A percentile compares a stretch with the other conserved stretches of the same genome.
Evolutionary conservation across 2,888 invertebrate genomes (phyloP).

Genomic region (Phymatocera aterrima): DNA sequence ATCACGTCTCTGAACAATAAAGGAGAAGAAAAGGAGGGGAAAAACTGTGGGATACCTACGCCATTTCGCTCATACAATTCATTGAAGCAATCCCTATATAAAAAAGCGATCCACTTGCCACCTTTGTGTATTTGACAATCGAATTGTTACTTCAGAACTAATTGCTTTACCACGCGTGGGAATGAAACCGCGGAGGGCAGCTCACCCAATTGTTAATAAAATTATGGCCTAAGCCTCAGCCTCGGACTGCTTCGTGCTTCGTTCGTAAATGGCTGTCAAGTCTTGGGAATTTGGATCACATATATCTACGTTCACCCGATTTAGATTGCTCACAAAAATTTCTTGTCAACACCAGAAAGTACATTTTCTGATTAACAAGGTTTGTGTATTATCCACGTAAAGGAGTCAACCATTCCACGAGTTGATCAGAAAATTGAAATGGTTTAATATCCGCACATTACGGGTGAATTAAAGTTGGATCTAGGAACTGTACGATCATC

Average conservation of each 20-base stretch:
- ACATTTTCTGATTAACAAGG: too few species aligned
- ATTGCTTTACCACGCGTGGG: not conserved
- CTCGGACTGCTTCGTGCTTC: not conserved
- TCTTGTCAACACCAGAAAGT: too few species aligned
- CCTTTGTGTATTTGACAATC: constrained; percentile 30
- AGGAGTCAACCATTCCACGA: too few species aligned
- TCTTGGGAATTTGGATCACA: not conserved
- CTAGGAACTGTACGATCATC: too few species aligned
- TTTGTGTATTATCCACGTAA: too few species aligned
- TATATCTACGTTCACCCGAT: too few species aligned
- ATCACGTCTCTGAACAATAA: not conserved
- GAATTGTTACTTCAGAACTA: constrained; percentile 29
- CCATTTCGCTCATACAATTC: constrained; percentile 17
- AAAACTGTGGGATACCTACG: constrained; percentile 14
- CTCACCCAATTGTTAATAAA: constrained; percentile 9
- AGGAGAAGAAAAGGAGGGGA: not conserved
- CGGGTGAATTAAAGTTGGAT: not conserved
- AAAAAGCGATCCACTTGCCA: constrained; percentile 5
- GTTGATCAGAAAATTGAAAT: too few species aligned
- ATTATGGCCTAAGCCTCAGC: not conserved
- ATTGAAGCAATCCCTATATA: not conserved
- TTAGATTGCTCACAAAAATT: too few species aligned
- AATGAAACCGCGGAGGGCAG: not conserved
- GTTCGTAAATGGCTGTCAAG: not conserved
- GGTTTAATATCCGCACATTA: too few species aligned